phyloP scores from a whole-genome alignment of 2,888 invertebrate species.

The Arctia plantaginis region DNA sequence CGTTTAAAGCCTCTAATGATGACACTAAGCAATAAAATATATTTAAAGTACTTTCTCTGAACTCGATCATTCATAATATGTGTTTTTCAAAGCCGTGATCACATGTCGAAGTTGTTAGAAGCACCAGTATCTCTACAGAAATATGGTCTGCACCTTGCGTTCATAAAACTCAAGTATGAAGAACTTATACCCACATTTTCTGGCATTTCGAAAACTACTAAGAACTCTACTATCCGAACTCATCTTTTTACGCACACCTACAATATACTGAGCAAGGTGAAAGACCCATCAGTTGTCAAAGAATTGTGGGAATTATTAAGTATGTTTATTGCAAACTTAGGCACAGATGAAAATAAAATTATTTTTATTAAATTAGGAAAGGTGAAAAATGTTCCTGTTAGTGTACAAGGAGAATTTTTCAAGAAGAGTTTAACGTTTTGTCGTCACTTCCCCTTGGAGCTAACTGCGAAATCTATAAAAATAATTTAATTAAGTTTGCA shows the following conservation, averaged over 20 bases:
- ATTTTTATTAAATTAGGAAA: constrained; percentile 58
- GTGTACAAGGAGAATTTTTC: constrained; percentile 54
- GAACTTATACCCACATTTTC: constrained; percentile 58
- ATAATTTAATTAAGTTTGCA: constrained; percentile 42
- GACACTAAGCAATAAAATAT: too few species aligned
- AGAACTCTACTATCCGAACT: constrained; percentile 60
- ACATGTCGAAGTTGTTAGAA: constrained; percentile 59
- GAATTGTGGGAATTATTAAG: constrained; percentile 60
- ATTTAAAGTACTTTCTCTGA: constrained; percentile 71
- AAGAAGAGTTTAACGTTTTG: constrained; percentile 61
- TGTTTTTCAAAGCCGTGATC: constrained; percentile 45
- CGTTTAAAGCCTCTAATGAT: too few species aligned
- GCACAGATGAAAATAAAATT: constrained; percentile 60
- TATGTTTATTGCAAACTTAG: constrained; percentile 62
- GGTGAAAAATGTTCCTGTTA: constrained; percentile 47
- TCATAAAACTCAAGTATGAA: constrained; percentile 54
- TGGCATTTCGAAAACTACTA: constrained; percentile 62
- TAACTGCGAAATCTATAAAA: constrained; percentile 42
- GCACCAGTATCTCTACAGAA: constrained; percentile 68
- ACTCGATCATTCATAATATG: constrained; percentile 65
- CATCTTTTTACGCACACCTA: constrained; percentile 61
- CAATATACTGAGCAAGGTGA: constrained; percentile 54
- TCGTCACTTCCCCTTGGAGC: constrained; percentile 51
- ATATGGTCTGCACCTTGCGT: constrained; percentile 62
- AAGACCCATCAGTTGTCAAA: constrained; percentile 43